Conservation (phyloP, 92 coral and sea anemone species). For the Chrysogorgia sp. region DNA sequence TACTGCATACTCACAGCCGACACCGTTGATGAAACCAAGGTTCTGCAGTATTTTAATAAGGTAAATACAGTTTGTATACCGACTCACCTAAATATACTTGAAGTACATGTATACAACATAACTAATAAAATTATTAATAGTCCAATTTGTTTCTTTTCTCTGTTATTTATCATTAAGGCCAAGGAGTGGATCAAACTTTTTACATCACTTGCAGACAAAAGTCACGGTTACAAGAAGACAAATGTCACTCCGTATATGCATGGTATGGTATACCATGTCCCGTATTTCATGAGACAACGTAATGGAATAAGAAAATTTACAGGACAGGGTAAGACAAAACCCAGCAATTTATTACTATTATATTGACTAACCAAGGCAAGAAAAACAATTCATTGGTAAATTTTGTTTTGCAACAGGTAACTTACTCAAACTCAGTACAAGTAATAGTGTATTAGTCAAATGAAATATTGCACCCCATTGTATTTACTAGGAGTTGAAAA, state of each 20-base stretch:
- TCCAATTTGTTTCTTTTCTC: no score
- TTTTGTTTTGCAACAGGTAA: no score
- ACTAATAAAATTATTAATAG: no score
- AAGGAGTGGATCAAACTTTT: slow-evolving; percentile 47
- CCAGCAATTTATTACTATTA: not conserved
- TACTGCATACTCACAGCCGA: no score
- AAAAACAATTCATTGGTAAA: no score
- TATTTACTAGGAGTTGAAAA: slow-evolving; percentile 24
- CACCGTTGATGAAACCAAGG: no score
- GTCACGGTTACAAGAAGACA: not conserved
- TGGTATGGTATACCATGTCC: slow-evolving; percentile 55
- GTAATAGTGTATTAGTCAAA: not conserved
- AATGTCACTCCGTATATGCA: slow-evolving; percentile 41
- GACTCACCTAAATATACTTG: no score
- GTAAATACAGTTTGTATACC: no score
- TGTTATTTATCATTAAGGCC: no score
- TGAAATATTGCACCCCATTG: not conserved
- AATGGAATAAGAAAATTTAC: slow-evolving; percentile 57
- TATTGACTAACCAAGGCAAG: no score
- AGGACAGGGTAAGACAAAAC: slow-evolving; percentile 49
- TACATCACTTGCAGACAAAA: slow-evolving; percentile 44
- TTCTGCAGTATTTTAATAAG: no score
- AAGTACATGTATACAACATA: no score
- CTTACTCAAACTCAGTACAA: not conserved
- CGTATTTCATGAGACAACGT: slow-evolving; percentile 42